Conservation (phyloP, 92 coral and sea anemone species). For the Montipora capitata region DNA sequence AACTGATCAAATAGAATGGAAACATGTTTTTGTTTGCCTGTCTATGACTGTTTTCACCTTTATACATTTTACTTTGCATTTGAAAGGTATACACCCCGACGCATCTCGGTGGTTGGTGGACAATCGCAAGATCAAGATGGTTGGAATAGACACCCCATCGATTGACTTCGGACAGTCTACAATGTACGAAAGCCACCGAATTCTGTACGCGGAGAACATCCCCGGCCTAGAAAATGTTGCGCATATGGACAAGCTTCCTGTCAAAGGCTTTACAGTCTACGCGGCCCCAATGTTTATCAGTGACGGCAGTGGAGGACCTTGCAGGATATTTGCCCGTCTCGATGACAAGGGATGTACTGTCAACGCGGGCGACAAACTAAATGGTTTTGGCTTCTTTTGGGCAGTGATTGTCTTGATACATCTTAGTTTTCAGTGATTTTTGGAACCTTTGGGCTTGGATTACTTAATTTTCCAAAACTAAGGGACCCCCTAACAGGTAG, state of each 20-base stretch:
- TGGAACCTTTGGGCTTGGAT: too few species aligned
- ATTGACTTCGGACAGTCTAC: conserved; percentile 84
- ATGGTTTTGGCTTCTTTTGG: background rate
- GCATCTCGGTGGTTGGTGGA: conserved; percentile 59
- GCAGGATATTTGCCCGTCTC: conserved; percentile 79
- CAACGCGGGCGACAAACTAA: background rate
- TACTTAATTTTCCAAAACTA: too few species aligned
- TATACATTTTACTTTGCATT: background rate
- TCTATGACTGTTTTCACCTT: background rate
- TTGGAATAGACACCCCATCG: conserved; percentile 88
- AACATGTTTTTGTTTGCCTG: too few species aligned
- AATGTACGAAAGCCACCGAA: conserved; percentile 63
- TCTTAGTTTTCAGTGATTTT: too few species aligned
- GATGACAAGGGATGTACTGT: conserved; percentile 12
- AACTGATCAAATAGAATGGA: too few species aligned
- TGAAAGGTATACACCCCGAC: conserved; percentile 56
- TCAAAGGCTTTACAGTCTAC: conserved; percentile 75
- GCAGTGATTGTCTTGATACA: background rate
- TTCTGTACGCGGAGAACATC: conserved; percentile 65
- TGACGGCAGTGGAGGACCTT: conserved; percentile 83
- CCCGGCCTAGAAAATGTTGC: conserved; percentile 88
- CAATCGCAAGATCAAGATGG: conserved; percentile 75
- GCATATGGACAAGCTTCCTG: conserved; percentile 81
- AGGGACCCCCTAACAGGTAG: too few species aligned
- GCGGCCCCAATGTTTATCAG: conserved; percentile 86